Evolutionary conservation across 2,797 vertebrate species (phyloP), one percentile per base, ranked within the genome.

Genomic region (Fistularia commersonii): DNA sequence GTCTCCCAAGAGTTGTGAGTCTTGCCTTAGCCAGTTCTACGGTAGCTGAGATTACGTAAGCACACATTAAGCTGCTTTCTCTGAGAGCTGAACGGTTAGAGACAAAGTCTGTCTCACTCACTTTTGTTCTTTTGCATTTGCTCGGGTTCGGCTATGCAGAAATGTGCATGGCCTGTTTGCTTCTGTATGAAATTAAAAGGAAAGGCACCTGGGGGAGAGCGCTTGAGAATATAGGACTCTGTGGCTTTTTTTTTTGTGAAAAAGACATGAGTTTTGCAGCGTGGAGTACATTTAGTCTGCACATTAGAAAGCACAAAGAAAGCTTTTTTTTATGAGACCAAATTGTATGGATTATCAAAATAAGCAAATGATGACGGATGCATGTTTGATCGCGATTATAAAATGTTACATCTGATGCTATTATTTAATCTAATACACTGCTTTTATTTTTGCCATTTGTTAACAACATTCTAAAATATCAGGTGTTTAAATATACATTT

Each of bases 31-130:
- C 65, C 63, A 58, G 57, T 71, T 71, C 61, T 64, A 69, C 50
- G 42, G 48, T 67, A 62, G 54, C 42, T 58, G 49, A 23, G 65
- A 67, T 90, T 86, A 84, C 43, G 35, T 84, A 88, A 91, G 41
- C 42, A 43, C 53, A 37, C 64, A 61, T 66, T 89, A 89, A 88
- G 82, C 80, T 77, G 82, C 83, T 88, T 85, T 85, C 69, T 61
- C 53, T 54, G 52, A 50, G 49, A 65, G 60, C 72, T 45, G 49
- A 74, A 67, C 65, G 60, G 57, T 71, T 59, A 7, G 41, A 69
- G 65, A 63, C 70, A 51, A 66, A 69, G 67, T 72, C 57, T 52
- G 47, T 68, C 52, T 57, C 64, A 55, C 43, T 54, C 54, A 0
- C 46, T 54, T 64, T 2, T 58, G 46, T n/a, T 70, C 50, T 68